Percentiles rank a stretch among this genome's conserved stretches.
These are phyloP conservation scores for Pelobates fuscus DNA, from an alignment of 2,113 vertebrate genomes.

Conservation along the genomic window DNA sequence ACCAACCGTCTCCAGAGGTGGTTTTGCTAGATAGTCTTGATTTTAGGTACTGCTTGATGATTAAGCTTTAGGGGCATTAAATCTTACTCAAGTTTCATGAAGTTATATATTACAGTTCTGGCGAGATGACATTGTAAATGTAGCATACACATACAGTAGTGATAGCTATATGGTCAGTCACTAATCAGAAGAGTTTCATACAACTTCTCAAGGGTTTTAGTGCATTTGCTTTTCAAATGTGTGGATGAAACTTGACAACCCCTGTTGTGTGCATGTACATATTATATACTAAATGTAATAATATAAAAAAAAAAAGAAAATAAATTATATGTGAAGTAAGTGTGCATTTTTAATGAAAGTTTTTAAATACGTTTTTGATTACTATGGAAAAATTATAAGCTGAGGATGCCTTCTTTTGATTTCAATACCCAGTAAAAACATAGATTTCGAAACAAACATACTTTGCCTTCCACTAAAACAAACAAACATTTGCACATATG, in stretches of 20 bases:
- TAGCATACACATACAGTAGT: neutral
- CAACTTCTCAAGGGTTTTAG: neutral
- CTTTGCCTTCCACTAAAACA: too few species aligned
- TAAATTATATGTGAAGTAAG: too few species aligned
- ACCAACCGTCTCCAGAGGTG: neutral
- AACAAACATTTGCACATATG: too few species aligned
- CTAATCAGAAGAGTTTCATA: neutral
- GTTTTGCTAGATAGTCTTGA: neutral
- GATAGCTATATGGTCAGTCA: neutral
- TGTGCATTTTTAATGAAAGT: too few species aligned
- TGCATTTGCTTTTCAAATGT: neutral
- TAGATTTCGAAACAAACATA: too few species aligned
- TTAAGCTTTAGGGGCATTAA: neutral
- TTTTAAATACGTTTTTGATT: too few species aligned
- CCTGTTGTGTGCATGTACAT: too few species aligned
- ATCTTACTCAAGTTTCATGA: neutral
- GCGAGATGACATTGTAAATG: conserved; percentile 7
- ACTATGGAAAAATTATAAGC: too few species aligned
- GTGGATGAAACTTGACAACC: neutral
- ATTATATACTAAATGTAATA: too few species aligned
- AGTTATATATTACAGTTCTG: neutral
- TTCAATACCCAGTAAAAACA: too few species aligned
- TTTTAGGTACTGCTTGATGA: neutral
- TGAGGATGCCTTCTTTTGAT: too few species aligned
- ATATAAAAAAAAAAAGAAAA: too few species aligned